phyloP scores from a whole-genome alignment of 2,888 invertebrate species.

The Drosophila demipolita region DNA sequence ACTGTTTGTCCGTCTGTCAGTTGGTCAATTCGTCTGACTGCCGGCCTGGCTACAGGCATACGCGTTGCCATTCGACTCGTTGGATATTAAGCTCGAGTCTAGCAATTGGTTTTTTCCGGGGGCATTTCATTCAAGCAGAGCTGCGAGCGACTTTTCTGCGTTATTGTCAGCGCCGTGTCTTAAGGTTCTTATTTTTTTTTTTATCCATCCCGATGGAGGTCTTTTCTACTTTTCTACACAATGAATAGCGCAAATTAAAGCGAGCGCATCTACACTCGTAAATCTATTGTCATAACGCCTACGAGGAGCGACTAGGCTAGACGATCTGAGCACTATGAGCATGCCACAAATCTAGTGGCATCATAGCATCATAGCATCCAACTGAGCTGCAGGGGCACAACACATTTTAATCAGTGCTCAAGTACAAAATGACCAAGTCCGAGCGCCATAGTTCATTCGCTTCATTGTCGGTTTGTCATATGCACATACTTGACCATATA shows the following conservation, averaged over 20 bases:
- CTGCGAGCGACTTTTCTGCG: slow-evolving; percentile 51
- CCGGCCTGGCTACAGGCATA: slow-evolving; percentile 26
- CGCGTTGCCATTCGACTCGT: slow-evolving; percentile 55
- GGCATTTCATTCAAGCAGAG: slow-evolving; percentile 80
- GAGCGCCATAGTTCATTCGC: slow-evolving; percentile 59
- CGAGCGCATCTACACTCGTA: slow-evolving; percentile 65
- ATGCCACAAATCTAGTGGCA: slow-evolving; percentile 46
- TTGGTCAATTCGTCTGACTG: slow-evolving; percentile 9
- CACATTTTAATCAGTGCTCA: slow-evolving; percentile 80
- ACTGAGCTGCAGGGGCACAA: slow-evolving; percentile 46
- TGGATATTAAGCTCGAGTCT: slow-evolving; percentile 82
- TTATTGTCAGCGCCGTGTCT: slow-evolving; percentile 55
- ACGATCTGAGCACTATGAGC: slow-evolving; percentile 17
- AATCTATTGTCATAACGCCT: slow-evolving; percentile 80
- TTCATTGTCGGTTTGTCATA: slow-evolving; percentile 48
- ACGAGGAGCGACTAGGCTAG: slow-evolving; percentile 57
- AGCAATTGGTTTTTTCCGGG: slow-evolving; percentile 86
- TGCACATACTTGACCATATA: slow-evolving; percentile 15
- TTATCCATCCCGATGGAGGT: slow-evolving; percentile 50
- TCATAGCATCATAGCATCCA: slow-evolving; percentile 30
- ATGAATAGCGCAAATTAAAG: slow-evolving; percentile 78
- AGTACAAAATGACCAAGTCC: slow-evolving; percentile 66
- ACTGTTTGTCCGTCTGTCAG: background rate
- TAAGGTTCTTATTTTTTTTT: slow-evolving; percentile 60
- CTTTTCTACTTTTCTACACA: slow-evolving; percentile 39